phyloP scores from a whole-genome alignment of 2,797 vertebrate genomes.

The Jordanella pulchra region DNA sequence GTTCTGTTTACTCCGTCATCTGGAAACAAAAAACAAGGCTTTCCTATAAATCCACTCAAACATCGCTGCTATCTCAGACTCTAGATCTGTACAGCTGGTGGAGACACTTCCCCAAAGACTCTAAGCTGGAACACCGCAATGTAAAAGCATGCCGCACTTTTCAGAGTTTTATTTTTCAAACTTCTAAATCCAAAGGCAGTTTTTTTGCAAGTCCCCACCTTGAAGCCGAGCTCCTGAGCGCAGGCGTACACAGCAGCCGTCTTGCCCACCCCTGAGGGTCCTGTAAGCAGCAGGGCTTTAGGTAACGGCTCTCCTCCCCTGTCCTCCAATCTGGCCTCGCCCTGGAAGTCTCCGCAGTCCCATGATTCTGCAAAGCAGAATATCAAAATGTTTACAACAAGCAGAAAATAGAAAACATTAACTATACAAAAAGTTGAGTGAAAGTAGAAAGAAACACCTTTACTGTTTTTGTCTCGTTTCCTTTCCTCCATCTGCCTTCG shows the following conservation, averaged over 20 bases:
- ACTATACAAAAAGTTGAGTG: neutral
- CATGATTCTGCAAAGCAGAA: constrained; percentile 75
- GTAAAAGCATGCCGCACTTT: too few relatives aligned
- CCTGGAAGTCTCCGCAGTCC: constrained; percentile 85
- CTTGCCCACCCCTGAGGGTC: constrained; percentile 90
- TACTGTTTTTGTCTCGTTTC: constrained; percentile 66
- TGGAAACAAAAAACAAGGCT: too few relatives aligned
- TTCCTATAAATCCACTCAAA: too few relatives aligned
- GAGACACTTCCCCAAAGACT: too few relatives aligned
- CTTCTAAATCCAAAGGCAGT: neutral
- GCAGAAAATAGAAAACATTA: neutral
- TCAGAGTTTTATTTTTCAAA: neutral
- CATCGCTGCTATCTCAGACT: too few relatives aligned
- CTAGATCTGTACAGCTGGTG: too few relatives aligned
- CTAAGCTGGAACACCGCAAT: too few relatives aligned
- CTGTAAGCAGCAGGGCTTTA: constrained; percentile 88
- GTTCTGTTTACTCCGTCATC: too few relatives aligned
- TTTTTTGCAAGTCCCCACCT: constrained; percentile 75
- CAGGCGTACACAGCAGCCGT: constrained; percentile 93
- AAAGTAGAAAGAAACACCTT: constrained; percentile 36
- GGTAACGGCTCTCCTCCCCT: constrained; percentile 73
- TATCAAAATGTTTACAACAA: neutral
- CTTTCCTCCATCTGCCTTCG: constrained; percentile 78
- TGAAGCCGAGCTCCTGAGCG: constrained; percentile 92
- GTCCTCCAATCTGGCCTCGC: constrained; percentile 68